Evolutionary conservation across 2,888 invertebrate genomes (phyloP), one percentile per base, ranked within the genome.

Genomic region (Gortyna flavago): DNA sequence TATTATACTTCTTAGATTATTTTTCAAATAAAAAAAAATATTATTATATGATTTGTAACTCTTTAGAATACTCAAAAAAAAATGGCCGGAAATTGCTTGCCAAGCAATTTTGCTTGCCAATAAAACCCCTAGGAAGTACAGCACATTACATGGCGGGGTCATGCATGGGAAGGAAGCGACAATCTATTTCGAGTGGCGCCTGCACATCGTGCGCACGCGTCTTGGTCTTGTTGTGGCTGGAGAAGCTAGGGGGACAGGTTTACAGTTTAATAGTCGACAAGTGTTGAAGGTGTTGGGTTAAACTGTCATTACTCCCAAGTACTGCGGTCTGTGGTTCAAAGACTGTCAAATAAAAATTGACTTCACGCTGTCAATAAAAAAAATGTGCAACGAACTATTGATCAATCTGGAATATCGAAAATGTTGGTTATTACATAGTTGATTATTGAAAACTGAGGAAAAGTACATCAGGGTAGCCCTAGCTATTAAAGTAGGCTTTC

Each of bases 121-220:
- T 44, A 72, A 72, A 72, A 72, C 18, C 25, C 29, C n/a, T 54
- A 44, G 51, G 62, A 67, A 72, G 64, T 69, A n/a, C n/a, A 80
- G 67, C 21, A 54, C 44, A 69, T 65, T 44, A 68, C 57, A 54
- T 41, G 35, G 61, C 59, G 67, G 74, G 85, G 81, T 87, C 74
- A 78, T 61, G 79, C 74, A 78, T 61, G 79, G 68, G 79, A 87
- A 92, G 92, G 90, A 92, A 91, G 77, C 86, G 88, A 86, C 86
- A 81, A 70, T 91, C 92, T 92, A 92, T 92, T 92, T 91, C 64
- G 69, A 88, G 91, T 80, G 87, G 89, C 88, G 88, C 86, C 84
- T 74, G 77, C 79, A 13, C 69, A 74, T 35, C 85, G 73, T 77
- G 66, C 80, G 25, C 77, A 35, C 68, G 64, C 76, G 68, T 77